Conservation (phyloP, 2,797 vertebrate genomes). For the Lagodon rhomboides region DNA sequence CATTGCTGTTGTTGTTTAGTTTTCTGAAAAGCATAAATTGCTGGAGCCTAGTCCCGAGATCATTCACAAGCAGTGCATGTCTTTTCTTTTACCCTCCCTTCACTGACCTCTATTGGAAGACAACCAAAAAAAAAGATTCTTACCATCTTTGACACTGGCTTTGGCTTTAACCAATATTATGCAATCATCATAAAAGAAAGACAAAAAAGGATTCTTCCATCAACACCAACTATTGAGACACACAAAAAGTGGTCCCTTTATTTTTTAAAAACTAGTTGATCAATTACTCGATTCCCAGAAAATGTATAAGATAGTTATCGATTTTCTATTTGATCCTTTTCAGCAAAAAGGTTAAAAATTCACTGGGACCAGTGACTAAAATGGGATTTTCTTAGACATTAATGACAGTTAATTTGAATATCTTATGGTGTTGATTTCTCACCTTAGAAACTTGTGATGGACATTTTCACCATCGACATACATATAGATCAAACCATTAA, state of each 20-base stretch:
- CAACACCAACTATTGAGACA: background rate
- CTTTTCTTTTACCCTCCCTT: conserved; percentile 32
- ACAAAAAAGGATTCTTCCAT: background rate
- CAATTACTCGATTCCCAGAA: background rate
- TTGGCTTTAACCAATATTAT: background rate
- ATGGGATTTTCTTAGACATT: background rate
- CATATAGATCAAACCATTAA: background rate
- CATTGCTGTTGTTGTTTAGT: background rate
- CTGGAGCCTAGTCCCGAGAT: conserved; percentile 38
- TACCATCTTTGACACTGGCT: conserved; percentile 1
- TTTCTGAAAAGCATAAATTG: conserved; percentile 34
- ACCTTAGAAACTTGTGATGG: no score
- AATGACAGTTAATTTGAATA: background rate
- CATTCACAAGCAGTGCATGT: conserved; percentile 5
- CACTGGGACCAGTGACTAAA: background rate
- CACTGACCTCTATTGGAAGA: conserved; percentile 70
- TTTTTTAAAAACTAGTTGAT: background rate
- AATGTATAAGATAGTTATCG: background rate
- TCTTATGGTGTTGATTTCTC: no score
- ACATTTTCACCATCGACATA: no score
- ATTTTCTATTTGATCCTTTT: no score
- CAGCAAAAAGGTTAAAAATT: background rate
- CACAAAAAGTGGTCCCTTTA: background rate
- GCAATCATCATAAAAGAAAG: background rate
- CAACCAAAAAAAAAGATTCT: conserved; percentile 4